phyloP scores from a whole-genome alignment of 2,113 vertebrate genomes.

The Rattus norvegicus region GRCr8 NC_086022.1:59382501-59383000 shows the following conservation, averaged over 20 bases:
- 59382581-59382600: constrained; percentile 30
- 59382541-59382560: constrained; percentile 31
- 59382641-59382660: constrained; percentile 59
- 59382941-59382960: constrained; percentile 42
- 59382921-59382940: constrained; percentile 34
- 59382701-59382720: constrained; percentile 81
- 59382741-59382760: constrained; percentile 78
- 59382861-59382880: constrained; percentile 80
- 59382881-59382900: constrained; percentile 71
- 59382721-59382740: constrained; percentile 76
- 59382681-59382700: constrained; percentile 82
- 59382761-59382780: constrained; percentile 76
- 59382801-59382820: constrained; percentile 80
- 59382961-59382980: constrained; percentile 49
- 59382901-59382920: constrained; percentile 55
- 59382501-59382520: background rate
- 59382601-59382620: constrained; percentile 59
- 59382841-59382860: constrained; percentile 83
- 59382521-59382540: constrained; percentile 37
- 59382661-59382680: constrained; percentile 74
- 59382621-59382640: constrained; percentile 53
- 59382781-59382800: constrained; percentile 79
- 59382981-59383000: constrained; percentile 61
- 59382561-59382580: constrained; percentile 32
- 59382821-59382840: constrained; percentile 79